Conservation (phyloP, 2,888 invertebrate genomes). For the Phasia obesa region DNA sequence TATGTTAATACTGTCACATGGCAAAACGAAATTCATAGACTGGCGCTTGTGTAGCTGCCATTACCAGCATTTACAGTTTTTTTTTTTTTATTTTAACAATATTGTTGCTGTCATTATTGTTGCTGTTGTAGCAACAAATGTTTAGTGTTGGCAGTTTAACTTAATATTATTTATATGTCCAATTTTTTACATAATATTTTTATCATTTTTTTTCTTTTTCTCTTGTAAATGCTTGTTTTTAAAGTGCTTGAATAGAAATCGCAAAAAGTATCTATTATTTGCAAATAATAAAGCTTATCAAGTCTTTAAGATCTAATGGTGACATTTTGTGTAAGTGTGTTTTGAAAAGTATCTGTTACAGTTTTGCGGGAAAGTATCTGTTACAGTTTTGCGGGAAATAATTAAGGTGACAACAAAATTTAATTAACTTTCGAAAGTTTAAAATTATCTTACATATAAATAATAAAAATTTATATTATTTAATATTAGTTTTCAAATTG, state of each 20-base stretch:
- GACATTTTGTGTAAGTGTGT: conserved; percentile 26
- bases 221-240: conserved; percentile 17
- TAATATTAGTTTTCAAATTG: neutral
- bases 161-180: conserved; percentile 22
- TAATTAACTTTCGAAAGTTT: conserved; percentile 13
- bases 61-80: conserved; percentile 56
- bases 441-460: neutral
- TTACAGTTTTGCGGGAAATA: neutral
- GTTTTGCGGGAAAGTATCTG: neutral
- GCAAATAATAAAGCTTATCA: conserved; percentile 43
- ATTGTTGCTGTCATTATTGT: conserved; percentile 43
- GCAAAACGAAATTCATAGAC: conserved; percentile 41
- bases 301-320: conserved; percentile 23
- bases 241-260: conserved; percentile 39
- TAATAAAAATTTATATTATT: too few relatives aligned
- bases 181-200: conserved; percentile 37
- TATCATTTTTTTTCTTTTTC: neutral
- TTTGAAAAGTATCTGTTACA: conserved; percentile 7
- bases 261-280: conserved; percentile 34
- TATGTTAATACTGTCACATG: conserved; percentile 65
- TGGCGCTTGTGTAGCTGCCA: conserved; percentile 62
- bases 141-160: conserved; percentile 9
- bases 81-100: conserved; percentile 12
- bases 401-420: conserved; percentile 20
- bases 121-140: conserved; percentile 10